Evolutionary conservation across 2,888 invertebrate genomes (phyloP), one percentile per base, ranked within the genome.

Genomic region (Deroplatys truncata): DNA sequence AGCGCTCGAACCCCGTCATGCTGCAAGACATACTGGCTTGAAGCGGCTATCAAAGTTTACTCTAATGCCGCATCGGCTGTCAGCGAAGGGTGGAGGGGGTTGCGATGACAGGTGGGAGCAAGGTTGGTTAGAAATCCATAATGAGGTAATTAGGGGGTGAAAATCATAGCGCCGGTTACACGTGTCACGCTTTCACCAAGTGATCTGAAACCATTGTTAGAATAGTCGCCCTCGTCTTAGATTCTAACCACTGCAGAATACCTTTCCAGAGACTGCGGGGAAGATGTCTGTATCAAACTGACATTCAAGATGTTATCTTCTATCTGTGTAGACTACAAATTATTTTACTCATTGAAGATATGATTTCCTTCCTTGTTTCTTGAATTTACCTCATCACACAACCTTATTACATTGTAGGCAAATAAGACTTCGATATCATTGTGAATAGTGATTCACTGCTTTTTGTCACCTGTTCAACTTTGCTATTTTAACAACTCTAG

Each of bases 141-240:
- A 85, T 85, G 88, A 88, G 82, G 85, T 88, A 88, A 88, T 88
- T 88, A 88, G 88, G 31, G 85, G 82, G 82, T 16, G 85, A 85
- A 72, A 72, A 84, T 31, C 31, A 84, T 29, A 25, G 35, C 31
- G 15, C 28, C 15, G n/a, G 28, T 9, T 56, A 49, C 20, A 43
- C 49, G 28, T 49, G 28, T 85, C 85, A 29, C 31, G 29, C 28
- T 84, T 84, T 16, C 85, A 72, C 56, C 56, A 72, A 72, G 56
- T 72, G 56, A 72, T 72, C 56, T 72, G 56, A 72, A 20, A 56
- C 56, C 56, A 20, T 20, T 56, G 56, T 56, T 56, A 56, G 56
- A 56, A 35, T 35, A 20, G 56, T 16, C 20, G 25, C 20, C 56
- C 20, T 4, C 56, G 56, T 72, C 56, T 72, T 72, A 72, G 56